Percentiles rank a stretch among this genome's conserved stretches.
These are phyloP conservation scores for Tetraodon nigroviridis DNA, from an alignment of 2,113 vertebrate genomes.

Conservation along the genomic window DNA sequence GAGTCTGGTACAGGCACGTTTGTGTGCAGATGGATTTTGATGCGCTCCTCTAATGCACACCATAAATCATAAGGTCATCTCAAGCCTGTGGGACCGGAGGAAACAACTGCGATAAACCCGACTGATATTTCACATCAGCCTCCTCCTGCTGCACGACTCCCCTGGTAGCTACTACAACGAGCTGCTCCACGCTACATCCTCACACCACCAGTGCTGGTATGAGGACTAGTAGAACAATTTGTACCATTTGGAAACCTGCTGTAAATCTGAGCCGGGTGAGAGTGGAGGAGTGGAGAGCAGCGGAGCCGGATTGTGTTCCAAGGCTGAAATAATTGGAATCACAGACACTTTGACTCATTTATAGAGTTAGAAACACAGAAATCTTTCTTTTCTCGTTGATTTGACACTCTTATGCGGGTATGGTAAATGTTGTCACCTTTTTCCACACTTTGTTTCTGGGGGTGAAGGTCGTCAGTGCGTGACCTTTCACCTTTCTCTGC, in stretches of 20 bases:
- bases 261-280: neutral
- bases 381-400: too few relatives aligned
- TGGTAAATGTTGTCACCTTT: neutral
- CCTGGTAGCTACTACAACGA: conserved; percentile 30
- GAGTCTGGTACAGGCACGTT: conserved; percentile 37
- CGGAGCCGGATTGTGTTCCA: conserved; percentile 5
- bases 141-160: conserved; percentile 51
- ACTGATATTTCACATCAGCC: conserved; percentile 53
- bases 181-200: conserved; percentile 27
- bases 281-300: neutral
- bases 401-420: neutral
- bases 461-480: neutral
- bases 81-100: conserved; percentile 47
- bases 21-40: conserved; percentile 47
- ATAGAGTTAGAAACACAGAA: conserved; percentile 3
- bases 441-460: neutral
- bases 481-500: neutral
- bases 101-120: conserved; percentile 49
- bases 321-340: neutral
- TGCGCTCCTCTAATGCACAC: conserved; percentile 18
- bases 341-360: neutral
- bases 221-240: conserved; percentile 4
- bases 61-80: conserved; percentile 57
- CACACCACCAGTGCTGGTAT: conserved; percentile 36
- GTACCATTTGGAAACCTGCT: neutral